A percentile compares a stretch with the other conserved stretches of the same genome.
Evolutionary conservation across 1,140 invertebrate species (phyloP).

Genomic region (Achroia grisella): DNA sequence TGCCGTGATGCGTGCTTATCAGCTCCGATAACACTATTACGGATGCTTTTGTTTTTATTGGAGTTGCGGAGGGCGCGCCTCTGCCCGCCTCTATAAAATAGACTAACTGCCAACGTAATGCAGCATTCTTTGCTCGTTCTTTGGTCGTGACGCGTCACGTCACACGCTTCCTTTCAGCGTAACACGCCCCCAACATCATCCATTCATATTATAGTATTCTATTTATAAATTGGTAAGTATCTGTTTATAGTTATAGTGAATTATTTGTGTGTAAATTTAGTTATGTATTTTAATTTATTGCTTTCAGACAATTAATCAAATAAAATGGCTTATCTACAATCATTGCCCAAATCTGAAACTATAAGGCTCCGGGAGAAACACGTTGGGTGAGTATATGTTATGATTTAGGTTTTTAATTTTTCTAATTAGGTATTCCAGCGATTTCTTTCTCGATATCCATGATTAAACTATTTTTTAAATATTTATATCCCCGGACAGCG

Average conservation of each 20-base stretch:
- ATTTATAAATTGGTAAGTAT: slow-evolving; percentile 5
- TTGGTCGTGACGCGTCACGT: slow-evolving; percentile 35
- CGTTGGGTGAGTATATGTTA: slow-evolving; percentile 27
- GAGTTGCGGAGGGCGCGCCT: slow-evolving; percentile 39
- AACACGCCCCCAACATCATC: slow-evolving; percentile 4
- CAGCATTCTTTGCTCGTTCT: slow-evolving; percentile 44
- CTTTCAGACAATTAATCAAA: slow-evolving; percentile 25
- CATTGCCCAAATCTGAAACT: slow-evolving; percentile 84
- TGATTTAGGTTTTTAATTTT: no score
- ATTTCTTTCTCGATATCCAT: no score
- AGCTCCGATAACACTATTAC: slow-evolving; percentile 31
- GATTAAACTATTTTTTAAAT: no score
- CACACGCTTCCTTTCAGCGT: slow-evolving; percentile 1
- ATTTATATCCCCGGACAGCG: no score
- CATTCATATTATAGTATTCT: slow-evolving; percentile 14
- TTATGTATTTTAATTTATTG: slow-evolving; percentile 4
- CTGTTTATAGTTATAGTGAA: slow-evolving; percentile 1
- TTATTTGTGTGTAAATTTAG: slow-evolving; percentile 1
- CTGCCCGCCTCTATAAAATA: slow-evolving; percentile 51
- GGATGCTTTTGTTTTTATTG: slow-evolving; percentile 44
- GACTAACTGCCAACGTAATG: slow-evolving; percentile 9
- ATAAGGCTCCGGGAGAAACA: slow-evolving; percentile 84
- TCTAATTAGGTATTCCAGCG: no score
- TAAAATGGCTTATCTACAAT: slow-evolving; percentile 74
- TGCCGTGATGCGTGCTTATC: slow-evolving; percentile 40